Conservation (phyloP, 2,888 invertebrate species). For the Limenitis arthemis region DNA sequence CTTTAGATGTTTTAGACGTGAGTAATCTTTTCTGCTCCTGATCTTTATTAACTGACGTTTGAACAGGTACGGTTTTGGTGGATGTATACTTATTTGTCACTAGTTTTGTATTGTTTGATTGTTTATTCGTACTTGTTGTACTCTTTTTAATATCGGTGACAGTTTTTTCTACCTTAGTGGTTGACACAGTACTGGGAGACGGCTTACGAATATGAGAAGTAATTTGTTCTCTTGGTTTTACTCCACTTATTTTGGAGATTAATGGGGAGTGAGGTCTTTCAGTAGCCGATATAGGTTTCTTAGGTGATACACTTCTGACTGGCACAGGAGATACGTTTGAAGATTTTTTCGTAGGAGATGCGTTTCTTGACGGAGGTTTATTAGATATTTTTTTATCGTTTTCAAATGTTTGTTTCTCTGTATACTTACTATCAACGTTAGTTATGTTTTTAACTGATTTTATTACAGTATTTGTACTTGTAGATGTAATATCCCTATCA, state of each 20-base stretch:
- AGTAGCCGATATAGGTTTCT: constrained; percentile 40
- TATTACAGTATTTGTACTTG: constrained; percentile 19
- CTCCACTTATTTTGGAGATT: constrained; percentile 41
- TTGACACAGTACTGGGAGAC: constrained; percentile 35
- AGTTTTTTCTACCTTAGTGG: constrained; percentile 44
- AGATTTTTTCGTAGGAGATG: constrained; percentile 50
- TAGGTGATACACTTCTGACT: constrained; percentile 52
- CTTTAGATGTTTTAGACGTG: constrained; percentile 47
- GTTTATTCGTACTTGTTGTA: constrained; percentile 36
- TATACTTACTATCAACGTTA: constrained; percentile 22
- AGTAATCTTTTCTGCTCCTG: constrained; percentile 45
- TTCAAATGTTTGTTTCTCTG: constrained; percentile 29
- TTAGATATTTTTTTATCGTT: constrained; percentile 34
- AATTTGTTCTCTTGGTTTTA: constrained; percentile 45
- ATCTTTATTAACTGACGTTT: constrained; percentile 36
- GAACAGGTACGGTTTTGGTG: constrained; percentile 31
- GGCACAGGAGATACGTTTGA: constrained; percentile 36
- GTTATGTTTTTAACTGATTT: constrained; percentile 16
- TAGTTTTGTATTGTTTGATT: constrained; percentile 40
- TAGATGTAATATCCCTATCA: constrained; percentile 11
- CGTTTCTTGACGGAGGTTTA: constrained; percentile 45
- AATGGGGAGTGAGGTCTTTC: constrained; percentile 56
- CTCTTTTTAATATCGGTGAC: constrained; percentile 43
- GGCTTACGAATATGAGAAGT: constrained; percentile 41
- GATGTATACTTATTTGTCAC: constrained; percentile 34